Conservation (phyloP, 35 echinoderm and acorn worm species). For the Ophiothrix spiculata region DNA sequence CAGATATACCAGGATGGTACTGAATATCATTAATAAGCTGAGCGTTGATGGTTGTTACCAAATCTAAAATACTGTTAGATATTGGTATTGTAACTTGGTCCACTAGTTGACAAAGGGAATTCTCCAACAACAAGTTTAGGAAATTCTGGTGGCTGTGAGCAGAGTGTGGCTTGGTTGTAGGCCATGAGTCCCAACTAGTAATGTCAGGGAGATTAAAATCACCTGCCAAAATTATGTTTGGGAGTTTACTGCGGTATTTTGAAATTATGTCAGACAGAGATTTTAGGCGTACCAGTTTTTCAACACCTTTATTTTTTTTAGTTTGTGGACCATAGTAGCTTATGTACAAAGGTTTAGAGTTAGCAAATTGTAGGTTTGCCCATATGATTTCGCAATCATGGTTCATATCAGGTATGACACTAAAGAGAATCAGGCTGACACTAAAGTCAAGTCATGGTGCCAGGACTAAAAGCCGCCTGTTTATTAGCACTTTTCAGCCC, state of each 20-base stretch:
- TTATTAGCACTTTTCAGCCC: constrained; percentile 32
- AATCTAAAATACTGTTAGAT: too few relatives aligned
- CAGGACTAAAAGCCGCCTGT: not conserved
- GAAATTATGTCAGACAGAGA: not conserved
- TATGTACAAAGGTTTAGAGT: constrained; percentile 11
- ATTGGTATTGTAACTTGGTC: not conserved
- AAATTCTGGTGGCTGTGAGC: constrained; percentile 2
- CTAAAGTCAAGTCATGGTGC: not conserved
- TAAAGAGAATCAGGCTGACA: not conserved
- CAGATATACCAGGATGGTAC: constrained; percentile 37
- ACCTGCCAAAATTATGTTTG: constrained; percentile 20
- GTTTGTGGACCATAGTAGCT: constrained; percentile 6
- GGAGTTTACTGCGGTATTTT: not conserved
- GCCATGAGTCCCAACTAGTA: not conserved
- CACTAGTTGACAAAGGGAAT: constrained; percentile 6
- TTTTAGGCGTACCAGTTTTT: not conserved
- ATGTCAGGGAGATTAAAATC: constrained; percentile 42
- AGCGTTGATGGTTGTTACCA: too few relatives aligned
- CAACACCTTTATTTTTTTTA: not conserved
- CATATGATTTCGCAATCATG: constrained; percentile 16
- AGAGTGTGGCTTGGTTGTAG: not conserved
- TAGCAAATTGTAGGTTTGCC: constrained; percentile 22
- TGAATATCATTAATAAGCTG: too few relatives aligned
- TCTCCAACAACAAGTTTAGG: not conserved
- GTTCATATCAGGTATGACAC: not conserved